These are phyloP conservation scores for Albula goreensis DNA, from an alignment of 2,113 vertebrate species.

Conservation along the genomic window DNA sequence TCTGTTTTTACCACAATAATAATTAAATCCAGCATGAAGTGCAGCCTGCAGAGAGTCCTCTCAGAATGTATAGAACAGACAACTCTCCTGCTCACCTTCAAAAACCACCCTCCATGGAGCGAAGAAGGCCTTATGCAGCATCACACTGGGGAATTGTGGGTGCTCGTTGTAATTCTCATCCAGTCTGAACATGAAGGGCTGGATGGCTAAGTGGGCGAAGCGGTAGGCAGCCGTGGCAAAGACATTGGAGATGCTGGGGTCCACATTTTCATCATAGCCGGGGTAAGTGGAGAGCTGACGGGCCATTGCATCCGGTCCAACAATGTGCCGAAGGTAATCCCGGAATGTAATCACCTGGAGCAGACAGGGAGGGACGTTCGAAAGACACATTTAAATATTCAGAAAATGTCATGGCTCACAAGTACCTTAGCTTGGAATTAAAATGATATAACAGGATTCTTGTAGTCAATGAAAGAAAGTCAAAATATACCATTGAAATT, in stretches of 20 bases:
- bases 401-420: background rate
- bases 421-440: too few species aligned
- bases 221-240: conserved; percentile 84
- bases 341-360: conserved; percentile 79
- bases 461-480: too few species aligned
- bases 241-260: conserved; percentile 78
- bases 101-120: conserved; percentile 78
- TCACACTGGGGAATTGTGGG: conserved; percentile 59
- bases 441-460: too few species aligned
- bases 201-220: conserved; percentile 81
- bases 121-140: conserved; percentile 75
- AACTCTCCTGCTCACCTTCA: conserved; percentile 71
- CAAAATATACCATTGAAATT: too few species aligned
- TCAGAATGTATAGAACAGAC: background rate
- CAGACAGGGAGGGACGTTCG: background rate
- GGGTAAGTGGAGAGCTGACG: conserved; percentile 65
- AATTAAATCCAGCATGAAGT: background rate
- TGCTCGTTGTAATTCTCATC: conserved; percentile 61
- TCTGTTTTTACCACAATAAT: too few species aligned
- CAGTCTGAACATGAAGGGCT: conserved; percentile 72
- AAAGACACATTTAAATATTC: background rate
- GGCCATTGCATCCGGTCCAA: conserved; percentile 49
- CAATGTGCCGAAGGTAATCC: conserved; percentile 78
- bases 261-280: conserved; percentile 67
- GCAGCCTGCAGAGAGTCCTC: background rate